Conservation (phyloP, 2,888 invertebrate genomes). For the Rosalia funebris region DNA sequence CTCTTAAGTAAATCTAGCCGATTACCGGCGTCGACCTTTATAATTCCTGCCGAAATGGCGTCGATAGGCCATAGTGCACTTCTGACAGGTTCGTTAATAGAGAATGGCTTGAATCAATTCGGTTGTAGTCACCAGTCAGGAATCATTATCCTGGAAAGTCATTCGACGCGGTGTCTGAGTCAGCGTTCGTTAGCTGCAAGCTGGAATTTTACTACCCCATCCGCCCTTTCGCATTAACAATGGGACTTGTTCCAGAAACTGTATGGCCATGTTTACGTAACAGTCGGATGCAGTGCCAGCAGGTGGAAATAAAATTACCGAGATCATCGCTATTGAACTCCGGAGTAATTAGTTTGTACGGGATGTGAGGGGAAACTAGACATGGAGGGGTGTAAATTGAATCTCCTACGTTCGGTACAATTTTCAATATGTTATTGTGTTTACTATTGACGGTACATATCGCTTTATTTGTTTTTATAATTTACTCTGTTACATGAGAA, state of each 20-base stretch:
- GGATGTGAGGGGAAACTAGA: no score
- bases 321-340: no score
- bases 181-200: conserved; percentile 56
- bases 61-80: conserved; percentile 21
- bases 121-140: conserved; percentile 57
- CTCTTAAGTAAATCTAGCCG: conserved; percentile 22
- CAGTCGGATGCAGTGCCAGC: background rate
- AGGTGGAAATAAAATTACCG: no score
- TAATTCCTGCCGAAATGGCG: conserved; percentile 14
- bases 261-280: background rate
- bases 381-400: no score
- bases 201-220: conserved; percentile 34
- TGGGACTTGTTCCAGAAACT: conserved; percentile 21
- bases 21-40: conserved; percentile 24
- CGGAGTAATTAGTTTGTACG: no score
- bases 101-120: conserved; percentile 59
- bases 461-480: no score
- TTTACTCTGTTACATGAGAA: no score
- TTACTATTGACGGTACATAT: no score
- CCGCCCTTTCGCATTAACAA: conserved; percentile 32
- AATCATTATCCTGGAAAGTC: conserved; percentile 58
- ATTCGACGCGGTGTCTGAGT: conserved; percentile 55
- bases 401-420: no score
- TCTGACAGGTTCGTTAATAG: conserved; percentile 52
- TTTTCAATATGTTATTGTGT: no score